Evolutionary conservation across 2,113 vertebrate genomes (phyloP).

Genomic region (Neotoma lepida): DNA sequence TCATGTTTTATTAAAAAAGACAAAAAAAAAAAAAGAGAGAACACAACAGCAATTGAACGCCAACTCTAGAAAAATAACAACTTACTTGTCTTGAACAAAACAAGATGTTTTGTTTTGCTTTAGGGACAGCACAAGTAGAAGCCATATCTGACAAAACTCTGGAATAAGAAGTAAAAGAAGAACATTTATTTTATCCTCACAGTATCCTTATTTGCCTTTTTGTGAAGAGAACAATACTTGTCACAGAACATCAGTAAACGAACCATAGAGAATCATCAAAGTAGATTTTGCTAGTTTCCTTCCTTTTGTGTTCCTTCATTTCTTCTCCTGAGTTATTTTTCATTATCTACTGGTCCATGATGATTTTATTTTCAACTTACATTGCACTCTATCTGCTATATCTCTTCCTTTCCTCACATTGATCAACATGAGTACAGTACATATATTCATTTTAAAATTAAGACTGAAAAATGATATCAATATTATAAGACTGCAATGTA

Average conservation of each 20-base stretch:
- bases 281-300: background rate
- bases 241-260: background rate
- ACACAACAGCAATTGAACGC: conserved; percentile 30
- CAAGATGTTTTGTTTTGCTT: background rate
- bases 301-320: background rate
- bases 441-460: conserved; percentile 5
- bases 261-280: conserved; percentile 30
- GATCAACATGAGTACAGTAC: background rate
- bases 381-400: background rate
- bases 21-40: background rate
- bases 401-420: background rate
- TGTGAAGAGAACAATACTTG: background rate
- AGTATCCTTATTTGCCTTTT: background rate
- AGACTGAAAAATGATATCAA: background rate
- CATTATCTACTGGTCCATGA: background rate
- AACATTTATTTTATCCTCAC: background rate
- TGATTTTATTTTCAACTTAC: conserved; percentile 40
- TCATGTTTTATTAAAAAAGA: conserved; percentile 39
- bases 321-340: conserved; percentile 41
- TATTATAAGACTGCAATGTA: background rate
- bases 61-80: background rate
- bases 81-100: conserved; percentile 9
- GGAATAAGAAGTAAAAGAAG: background rate
- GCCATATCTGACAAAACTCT: background rate
- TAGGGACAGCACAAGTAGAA: background rate